Base-by-base conservation (phyloP, 2,888 invertebrate genomes). In the Panzeria rudis region DNA sequence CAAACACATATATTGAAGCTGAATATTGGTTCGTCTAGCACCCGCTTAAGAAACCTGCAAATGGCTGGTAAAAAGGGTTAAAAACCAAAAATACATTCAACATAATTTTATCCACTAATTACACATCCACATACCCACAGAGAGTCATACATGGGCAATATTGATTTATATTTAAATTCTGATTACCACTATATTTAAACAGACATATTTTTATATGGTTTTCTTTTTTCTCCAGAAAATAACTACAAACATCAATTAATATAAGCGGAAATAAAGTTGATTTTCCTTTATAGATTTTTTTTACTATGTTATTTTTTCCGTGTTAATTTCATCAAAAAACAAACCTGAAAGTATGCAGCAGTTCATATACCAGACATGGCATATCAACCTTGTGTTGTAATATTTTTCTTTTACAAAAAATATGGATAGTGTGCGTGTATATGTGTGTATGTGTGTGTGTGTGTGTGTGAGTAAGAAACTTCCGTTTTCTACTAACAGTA, bases 161-260 rank as follows among this genome's bases (percentile, higher is more conserved):
- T 71, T 64, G 35, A 76, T 83, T 83, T 83, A 64, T 83, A 69
- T 83, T 76, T 25, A 56, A 64, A 59, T 77, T 56, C 59, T 66
- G 76, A 82, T 71, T 64, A 76, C 29, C 69, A 52, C 64, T 64
- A 41, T 32, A 66, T 47, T 54, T 41, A 59, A 50, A 69, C 69
- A 71, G 8, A 44, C 52, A 64, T 44, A 52, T n/a, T 29, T 61
- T 61, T n/a, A 17, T 38, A 44, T 25, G 1, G n/a, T 59, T 80
- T 54, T 41, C 20, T 35, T 41, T n/a, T 8, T 25, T 25, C 17
- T 38, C 2, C 5, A 25, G 32, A n/a, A 75, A 81, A 66, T 66
- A 83, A 83, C 76, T 83, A n/a, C 56, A 83, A 77, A 77, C 76
- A 77, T 83, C 76, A 77, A 83, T 83, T 83, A 83, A 71, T 83